Evolutionary conservation across 30 jellyfish, hydroid and myxozoan species (phyloP).

Genomic region (Haliclystus octoradiatus): DNA sequence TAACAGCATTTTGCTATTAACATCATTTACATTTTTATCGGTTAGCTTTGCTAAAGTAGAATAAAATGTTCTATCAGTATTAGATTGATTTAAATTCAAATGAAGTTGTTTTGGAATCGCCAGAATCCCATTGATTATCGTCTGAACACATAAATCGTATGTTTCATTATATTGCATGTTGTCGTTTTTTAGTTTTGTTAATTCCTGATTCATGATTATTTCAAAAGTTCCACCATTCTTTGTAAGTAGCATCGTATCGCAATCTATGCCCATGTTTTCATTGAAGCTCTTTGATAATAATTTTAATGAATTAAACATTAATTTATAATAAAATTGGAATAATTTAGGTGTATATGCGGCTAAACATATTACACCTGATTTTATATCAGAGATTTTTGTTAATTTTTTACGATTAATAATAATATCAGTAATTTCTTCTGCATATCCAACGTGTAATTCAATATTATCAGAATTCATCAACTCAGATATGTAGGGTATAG

Average conservation of each 20-base stretch:
- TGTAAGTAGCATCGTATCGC: no score
- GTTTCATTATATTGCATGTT: no score
- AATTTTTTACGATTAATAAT: neutral
- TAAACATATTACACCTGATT: neutral
- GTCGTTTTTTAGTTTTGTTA: no score
- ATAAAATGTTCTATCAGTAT: no score
- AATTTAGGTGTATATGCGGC: neutral
- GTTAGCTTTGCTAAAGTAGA: no score
- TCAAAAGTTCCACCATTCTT: no score
- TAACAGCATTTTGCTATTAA: no score
- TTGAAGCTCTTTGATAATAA: neutral
- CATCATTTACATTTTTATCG: no score
- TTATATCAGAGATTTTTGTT: neutral
- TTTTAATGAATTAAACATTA: neutral
- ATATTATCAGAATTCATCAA: neutral
- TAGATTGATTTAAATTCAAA: no score
- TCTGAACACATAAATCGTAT: neutral
- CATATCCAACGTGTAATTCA: neutral
- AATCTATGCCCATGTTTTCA: no score
- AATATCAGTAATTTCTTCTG: neutral
- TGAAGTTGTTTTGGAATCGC: neutral
- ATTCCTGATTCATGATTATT: no score
- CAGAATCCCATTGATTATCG: neutral
- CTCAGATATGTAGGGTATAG: neutral
- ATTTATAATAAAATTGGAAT: neutral